These are phyloP conservation scores for Tetranychus cinnabarinus DNA, from an alignment of 1,140 invertebrate species.

Conservation along the genomic window DNA sequence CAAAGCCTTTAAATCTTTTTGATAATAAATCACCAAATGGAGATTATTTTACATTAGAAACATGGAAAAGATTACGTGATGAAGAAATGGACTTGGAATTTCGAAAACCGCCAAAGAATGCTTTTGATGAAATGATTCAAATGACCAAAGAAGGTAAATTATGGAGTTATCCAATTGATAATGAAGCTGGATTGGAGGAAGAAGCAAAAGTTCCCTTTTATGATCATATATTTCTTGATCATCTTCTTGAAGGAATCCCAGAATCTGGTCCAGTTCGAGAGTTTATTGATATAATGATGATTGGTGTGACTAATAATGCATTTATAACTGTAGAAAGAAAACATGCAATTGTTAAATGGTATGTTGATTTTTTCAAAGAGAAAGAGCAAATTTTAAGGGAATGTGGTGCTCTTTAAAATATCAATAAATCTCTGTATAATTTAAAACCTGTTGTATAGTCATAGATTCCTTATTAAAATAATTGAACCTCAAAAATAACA, in stretches of 20 bases:
- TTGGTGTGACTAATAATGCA: slow-evolving; percentile 82
- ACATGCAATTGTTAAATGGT: slow-evolving; percentile 74
- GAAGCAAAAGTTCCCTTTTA: slow-evolving; percentile 57
- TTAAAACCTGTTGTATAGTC: too few species aligned
- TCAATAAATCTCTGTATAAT: too few species aligned
- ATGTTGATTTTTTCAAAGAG: slow-evolving; percentile 59
- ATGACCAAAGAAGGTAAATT: slow-evolving; percentile 86
- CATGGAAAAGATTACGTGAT: slow-evolving; percentile 37
- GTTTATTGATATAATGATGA: slow-evolving; percentile 87
- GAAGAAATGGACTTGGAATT: slow-evolving; percentile 36
- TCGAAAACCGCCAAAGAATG: slow-evolving; percentile 50
- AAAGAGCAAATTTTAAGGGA: slow-evolving; percentile 48
- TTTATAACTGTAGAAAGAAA: slow-evolving; percentile 69
- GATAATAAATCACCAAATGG: too few species aligned
- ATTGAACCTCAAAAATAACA: too few species aligned
- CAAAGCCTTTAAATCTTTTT: too few species aligned
- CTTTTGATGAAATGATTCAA: slow-evolving; percentile 67
- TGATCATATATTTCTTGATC: slow-evolving; percentile 80
- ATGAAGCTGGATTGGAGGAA: slow-evolving; percentile 70
- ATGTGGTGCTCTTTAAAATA: slow-evolving; percentile 18
- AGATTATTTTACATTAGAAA: neutral
- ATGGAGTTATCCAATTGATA: slow-evolving; percentile 92
- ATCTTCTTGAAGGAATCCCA: slow-evolving; percentile 69
- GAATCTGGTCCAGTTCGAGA: slow-evolving; percentile 61
- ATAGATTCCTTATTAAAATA: too few species aligned